phyloP scores from a whole-genome alignment of 2,888 invertebrate genomes.

The Diabrotica balteata region DNA sequence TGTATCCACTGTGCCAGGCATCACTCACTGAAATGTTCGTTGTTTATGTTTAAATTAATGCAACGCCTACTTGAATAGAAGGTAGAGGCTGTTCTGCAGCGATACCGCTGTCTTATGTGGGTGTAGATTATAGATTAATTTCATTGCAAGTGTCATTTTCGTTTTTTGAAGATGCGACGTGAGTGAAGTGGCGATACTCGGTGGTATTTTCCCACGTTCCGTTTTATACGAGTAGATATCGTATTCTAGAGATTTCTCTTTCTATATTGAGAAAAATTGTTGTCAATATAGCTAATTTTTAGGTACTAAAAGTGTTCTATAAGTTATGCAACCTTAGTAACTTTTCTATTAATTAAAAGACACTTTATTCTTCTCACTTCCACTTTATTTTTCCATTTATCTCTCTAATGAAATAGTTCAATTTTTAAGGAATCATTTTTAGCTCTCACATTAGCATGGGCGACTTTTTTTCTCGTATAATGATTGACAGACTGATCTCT shows the following conservation, averaged over 20 bases:
- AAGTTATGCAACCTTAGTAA: no score
- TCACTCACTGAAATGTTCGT: slow-evolving; percentile 44
- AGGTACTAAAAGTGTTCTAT: no score
- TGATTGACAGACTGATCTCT: no score
- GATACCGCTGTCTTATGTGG: slow-evolving; percentile 35
- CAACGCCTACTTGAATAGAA: slow-evolving; percentile 41
- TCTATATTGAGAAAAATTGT: neutral
- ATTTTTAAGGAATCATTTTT: no score
- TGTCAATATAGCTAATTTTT: no score
- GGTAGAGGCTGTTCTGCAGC: slow-evolving; percentile 27
- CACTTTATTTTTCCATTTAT: no score
- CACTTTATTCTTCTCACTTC: no score
- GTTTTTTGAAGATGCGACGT: slow-evolving; percentile 21
- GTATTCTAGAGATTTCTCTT: neutral
- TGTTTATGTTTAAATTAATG: slow-evolving; percentile 52
- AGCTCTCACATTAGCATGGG: no score
- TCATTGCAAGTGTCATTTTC: slow-evolving; percentile 30
- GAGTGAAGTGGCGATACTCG: slow-evolving; percentile 5
- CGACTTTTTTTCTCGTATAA: no score
- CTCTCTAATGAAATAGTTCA: no score
- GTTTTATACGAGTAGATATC: neutral
- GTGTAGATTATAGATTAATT: slow-evolving; percentile 42
- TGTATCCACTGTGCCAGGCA: slow-evolving; percentile 37
- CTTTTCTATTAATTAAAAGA: no score
- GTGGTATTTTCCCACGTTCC: slow-evolving; percentile 23